Evolutionary conservation across 2,113 vertebrate species (phyloP).

Genomic region (Phocoena sinus): DNA sequence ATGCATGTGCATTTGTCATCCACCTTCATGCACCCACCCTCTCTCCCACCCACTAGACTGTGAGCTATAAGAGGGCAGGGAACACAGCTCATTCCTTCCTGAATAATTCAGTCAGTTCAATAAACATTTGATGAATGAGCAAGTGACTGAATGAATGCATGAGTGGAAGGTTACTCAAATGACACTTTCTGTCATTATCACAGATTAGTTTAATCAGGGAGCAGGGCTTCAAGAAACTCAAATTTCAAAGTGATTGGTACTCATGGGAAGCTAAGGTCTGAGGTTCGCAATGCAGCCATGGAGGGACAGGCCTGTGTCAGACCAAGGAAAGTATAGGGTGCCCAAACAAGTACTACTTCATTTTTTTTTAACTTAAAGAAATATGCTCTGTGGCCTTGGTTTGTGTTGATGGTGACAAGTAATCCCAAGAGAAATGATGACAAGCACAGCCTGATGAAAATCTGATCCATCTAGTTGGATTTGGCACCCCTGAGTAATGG

Average conservation of each 20-base stretch:
- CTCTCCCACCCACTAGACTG: not conserved
- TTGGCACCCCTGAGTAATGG: not conserved
- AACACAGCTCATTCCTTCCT: not conserved
- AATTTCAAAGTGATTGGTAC: not conserved
- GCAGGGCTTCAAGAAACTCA: not conserved
- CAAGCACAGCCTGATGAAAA: not conserved
- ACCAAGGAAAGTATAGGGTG: not conserved
- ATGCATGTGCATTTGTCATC: not conserved
- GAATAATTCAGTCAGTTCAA: not conserved
- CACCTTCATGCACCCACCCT: not conserved
- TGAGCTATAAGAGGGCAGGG: not conserved
- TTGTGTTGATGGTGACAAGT: not conserved
- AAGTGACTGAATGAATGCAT: not conserved
- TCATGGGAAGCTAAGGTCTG: not conserved
- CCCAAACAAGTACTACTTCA: not conserved
- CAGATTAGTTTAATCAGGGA: not conserved
- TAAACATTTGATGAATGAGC: not conserved
- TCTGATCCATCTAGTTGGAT: not conserved
- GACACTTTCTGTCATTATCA: not conserved
- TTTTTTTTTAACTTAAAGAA: not conserved
- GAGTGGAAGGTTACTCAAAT: not conserved
- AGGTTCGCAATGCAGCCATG: not conserved
- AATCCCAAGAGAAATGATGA: not conserved
- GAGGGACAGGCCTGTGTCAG: not conserved
- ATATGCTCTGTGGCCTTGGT: not conserved